Evolutionary conservation across 2,797 vertebrate species (phyloP).

Genomic region (Lemur catta): DNA sequence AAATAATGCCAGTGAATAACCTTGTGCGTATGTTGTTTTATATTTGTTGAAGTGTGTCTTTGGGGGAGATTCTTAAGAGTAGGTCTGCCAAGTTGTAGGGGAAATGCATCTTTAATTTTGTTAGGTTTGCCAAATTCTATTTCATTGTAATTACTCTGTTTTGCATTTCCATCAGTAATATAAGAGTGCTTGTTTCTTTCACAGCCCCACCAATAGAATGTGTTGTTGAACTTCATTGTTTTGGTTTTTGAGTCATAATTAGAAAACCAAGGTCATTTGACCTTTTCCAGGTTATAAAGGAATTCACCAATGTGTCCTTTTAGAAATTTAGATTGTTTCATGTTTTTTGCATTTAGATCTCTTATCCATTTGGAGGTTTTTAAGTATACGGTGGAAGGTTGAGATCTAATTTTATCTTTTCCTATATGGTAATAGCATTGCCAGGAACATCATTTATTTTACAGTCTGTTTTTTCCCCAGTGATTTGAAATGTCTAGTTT

Average conservation of each 20-base stretch:
- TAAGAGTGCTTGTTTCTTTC: background rate
- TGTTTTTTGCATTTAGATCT: background rate
- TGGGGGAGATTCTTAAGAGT: background rate
- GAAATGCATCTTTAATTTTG: background rate
- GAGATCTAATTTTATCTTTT: background rate
- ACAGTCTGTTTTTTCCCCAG: background rate
- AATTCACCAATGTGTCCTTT: background rate
- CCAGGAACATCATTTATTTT: background rate
- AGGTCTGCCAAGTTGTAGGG: background rate
- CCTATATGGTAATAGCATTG: background rate
- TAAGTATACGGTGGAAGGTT: background rate
- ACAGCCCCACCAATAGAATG: background rate
- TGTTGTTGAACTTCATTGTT: background rate
- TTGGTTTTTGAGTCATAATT: background rate
- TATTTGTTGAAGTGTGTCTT: background rate
- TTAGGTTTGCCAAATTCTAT: background rate
- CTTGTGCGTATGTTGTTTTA: background rate
- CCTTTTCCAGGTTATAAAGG: background rate
- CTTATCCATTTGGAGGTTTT: background rate
- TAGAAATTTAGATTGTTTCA: background rate
- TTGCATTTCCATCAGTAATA: background rate
- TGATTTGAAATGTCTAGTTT: background rate
- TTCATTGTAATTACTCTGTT: background rate
- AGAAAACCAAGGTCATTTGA: background rate
- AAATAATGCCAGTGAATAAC: background rate